Evolutionary conservation across 2,888 invertebrate genomes (phyloP), one percentile per base, ranked within the genome.

Genomic region (Carcina quercana): DNA sequence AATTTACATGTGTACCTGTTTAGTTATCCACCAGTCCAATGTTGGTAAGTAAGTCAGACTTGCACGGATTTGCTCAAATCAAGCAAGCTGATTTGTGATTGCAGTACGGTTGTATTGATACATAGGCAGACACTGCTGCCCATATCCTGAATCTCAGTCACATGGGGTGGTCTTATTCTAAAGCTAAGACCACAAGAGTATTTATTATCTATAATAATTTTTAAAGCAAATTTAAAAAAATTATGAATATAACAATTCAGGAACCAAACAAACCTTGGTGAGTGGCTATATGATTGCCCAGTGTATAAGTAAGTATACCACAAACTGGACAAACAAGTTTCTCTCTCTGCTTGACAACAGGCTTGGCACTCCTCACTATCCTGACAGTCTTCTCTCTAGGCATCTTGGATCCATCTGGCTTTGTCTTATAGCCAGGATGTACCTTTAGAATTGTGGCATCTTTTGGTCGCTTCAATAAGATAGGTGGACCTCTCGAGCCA

Each of bases 181-280:
- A n/a, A n/a, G n/a, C n/a, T n/a, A n/a, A n/a, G n/a, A n/a, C n/a
- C n/a, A n/a, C n/a, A n/a, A n/a, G n/a, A n/a, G n/a, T n/a, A n/a
- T n/a, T n/a, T 33, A 25, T n/a, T n/a, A n/a, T n/a, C n/a, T n/a
- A n/a, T n/a, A n/a, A n/a, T n/a, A n/a, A n/a, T n/a, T n/a, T n/a
- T n/a, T n/a, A n/a, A n/a, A n/a, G n/a, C n/a, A n/a, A n/a, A n/a
- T n/a, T n/a, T n/a, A n/a, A n/a, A n/a, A n/a, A n/a, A n/a, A n/a
- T n/a, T n/a, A n/a, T n/a, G n/a, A n/a, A n/a, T n/a, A n/a, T n/a
- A n/a, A 22, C n/a, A n/a, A n/a, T n/a, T n/a, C n/a, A n/a, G n/a
- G n/a, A n/a, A n/a, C n/a, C n/a, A n/a, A n/a, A n/a, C 25, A n/a
- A 54, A 85, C 84, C 84, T 71, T 80, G 73, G 63, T 85, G 84